These are phyloP conservation scores for Theodoxus fluviatilis DNA, from an alignment of 2,888 invertebrate genomes.

Conservation along the genomic window DNA sequence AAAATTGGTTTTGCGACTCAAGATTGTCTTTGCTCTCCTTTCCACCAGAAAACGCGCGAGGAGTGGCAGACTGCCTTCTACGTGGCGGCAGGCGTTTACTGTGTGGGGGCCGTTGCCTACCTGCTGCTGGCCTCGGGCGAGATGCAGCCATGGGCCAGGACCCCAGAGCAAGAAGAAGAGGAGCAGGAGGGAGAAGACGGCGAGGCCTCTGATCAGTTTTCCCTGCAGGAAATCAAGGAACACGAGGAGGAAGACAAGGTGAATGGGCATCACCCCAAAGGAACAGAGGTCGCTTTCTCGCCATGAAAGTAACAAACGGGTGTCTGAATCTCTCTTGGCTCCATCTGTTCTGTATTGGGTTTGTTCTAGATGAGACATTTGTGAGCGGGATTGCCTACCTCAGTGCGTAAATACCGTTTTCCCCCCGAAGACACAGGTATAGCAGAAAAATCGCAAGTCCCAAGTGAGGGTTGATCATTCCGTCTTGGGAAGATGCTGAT, in stretches of 20 bases:
- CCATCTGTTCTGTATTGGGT: too few species aligned
- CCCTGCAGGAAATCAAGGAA: slow-evolving; percentile 33
- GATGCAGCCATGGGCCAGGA: slow-evolving; percentile 46
- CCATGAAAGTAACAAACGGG: too few species aligned
- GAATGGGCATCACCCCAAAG: slow-evolving; percentile 7
- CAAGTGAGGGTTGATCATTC: too few species aligned
- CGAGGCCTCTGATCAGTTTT: too few species aligned
- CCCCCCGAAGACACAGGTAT: too few species aligned
- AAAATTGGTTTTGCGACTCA: not conserved
- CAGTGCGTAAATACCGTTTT: too few species aligned
- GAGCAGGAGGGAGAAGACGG: slow-evolving; percentile 21
- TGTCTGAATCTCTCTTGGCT: too few species aligned
- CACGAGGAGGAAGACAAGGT: slow-evolving; percentile 33
- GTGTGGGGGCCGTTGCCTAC: slow-evolving; percentile 46
- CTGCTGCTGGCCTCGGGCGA: slow-evolving; percentile 45
- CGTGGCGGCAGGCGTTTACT: slow-evolving; percentile 46
- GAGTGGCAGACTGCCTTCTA: slow-evolving; percentile 52
- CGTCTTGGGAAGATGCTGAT: too few species aligned
- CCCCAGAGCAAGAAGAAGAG: slow-evolving; percentile 28
- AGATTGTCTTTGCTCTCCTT: not conserved
- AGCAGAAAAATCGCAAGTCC: too few species aligned
- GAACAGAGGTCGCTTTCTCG: too few species aligned
- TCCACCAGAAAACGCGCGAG: slow-evolving; percentile 42
- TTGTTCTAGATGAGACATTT: too few species aligned
- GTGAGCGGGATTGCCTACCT: too few species aligned